These are phyloP conservation scores for Aspidiotus destructor DNA, from an alignment of 2,888 invertebrate genomes.

Conservation along the genomic window DNA sequence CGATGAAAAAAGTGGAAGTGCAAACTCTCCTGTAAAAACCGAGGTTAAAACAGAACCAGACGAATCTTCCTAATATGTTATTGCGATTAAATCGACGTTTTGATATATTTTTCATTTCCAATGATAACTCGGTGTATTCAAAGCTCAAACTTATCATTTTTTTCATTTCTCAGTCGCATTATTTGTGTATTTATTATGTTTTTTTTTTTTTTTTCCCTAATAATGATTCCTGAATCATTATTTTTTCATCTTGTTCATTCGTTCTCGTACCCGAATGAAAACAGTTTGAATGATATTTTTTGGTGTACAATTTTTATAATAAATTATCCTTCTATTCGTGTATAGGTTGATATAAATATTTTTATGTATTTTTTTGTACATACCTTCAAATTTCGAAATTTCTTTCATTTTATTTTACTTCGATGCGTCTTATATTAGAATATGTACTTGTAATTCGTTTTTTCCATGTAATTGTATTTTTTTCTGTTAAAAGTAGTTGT, in stretches of 20 bases:
- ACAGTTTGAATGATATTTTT: no score
- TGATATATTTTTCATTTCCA: no score
- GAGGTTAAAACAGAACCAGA: not conserved
- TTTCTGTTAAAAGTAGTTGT: conserved; percentile 4
- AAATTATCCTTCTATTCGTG: conserved; percentile 6
- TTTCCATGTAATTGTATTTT: conserved; percentile 21
- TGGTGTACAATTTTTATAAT: no score
- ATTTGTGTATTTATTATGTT: conserved; percentile 1
- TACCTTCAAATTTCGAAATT: no score
- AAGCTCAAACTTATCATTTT: conserved; percentile 23
- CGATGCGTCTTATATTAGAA: no score
- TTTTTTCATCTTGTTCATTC: no score
- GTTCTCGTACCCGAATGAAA: no score
- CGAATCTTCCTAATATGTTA: no score
- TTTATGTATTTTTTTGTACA: conserved; percentile 5
- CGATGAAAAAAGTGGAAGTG: not conserved
- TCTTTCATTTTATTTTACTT: no score
- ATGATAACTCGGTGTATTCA: not conserved
- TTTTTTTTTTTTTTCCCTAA: not conserved
- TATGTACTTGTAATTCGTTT: not conserved
- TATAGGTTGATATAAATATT: conserved; percentile 10
- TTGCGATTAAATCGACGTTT: no score
- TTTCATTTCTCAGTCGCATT: conserved; percentile 8
- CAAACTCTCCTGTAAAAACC: not conserved
- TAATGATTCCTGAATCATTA: no score